Base-by-base conservation (phyloP, 2,888 invertebrate genomes). In the Argyra leucocephala region DNA sequence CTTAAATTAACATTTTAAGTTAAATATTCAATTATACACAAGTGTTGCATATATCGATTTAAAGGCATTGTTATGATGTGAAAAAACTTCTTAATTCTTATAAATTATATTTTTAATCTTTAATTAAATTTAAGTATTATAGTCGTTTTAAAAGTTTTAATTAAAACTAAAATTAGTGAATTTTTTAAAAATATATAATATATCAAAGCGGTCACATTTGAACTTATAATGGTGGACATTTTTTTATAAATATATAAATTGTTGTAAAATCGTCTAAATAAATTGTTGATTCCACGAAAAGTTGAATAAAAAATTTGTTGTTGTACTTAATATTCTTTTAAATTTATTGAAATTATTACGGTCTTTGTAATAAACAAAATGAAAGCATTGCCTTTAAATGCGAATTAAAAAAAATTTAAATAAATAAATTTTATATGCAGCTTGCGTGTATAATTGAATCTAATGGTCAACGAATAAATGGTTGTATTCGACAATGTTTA, bases 401-500 rank as follows among this genome's bases (percentile, higher is more conserved):
- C 48, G 48, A 48, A 18, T 31, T n/a, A 9, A 48, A 37, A 48
- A 48, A 9, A 48, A 18, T 48, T 48, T 48, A 48, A 48, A 48
- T 48, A 48, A 48, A 48, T 48, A 18, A 48, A 48, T 48, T 48
- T 48, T 48, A 48, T 48, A 48, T 48, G 76, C 78, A 80, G 80
- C 79, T 80, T 75, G 76, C 79, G 77, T 80, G 80, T 77, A 78
- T 80, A 77, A 80, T 79, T 76, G 78, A 78, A 72, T 77, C 80
- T 69, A 80, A 78, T 75, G 79, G 78, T 73, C 78, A 80, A 74
- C 77, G 78, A 74, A 78, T 78, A 72, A 78, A 77, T 73, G 80
- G 80, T 73, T 80, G 78, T 78, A 79, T 80, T 76, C 78, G 80
- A 78, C 80, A 80, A 79, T 80, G 78, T 80, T 80, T 80, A 75